Conservation (phyloP, 1,140 invertebrate genomes). For the Marisa cornuarietis region DNA sequence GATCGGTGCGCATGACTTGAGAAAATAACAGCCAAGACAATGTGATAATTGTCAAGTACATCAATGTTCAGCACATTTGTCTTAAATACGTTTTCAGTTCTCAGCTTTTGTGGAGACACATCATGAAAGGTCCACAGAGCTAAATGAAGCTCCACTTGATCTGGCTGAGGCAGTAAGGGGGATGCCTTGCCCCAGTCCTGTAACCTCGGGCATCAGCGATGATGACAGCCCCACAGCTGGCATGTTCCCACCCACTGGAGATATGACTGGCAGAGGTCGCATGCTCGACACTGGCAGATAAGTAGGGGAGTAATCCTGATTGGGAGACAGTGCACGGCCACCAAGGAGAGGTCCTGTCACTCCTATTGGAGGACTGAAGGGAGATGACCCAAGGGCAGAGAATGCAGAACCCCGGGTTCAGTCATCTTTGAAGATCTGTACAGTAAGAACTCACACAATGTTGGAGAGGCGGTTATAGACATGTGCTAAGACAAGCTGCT, state of each 20-base stretch:
- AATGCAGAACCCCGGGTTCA: slow-evolving; percentile 50
- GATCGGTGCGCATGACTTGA: no score
- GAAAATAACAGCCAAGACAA: no score
- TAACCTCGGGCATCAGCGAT: no score
- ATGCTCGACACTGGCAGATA: slow-evolving; percentile 20
- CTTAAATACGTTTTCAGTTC: no score
- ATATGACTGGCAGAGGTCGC: slow-evolving; percentile 7
- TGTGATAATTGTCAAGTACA: no score
- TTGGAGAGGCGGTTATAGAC: slow-evolving; percentile 72
- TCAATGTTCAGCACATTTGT: no score
- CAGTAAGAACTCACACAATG: slow-evolving; percentile 71
- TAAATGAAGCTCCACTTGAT: background rate
- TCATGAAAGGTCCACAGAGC: slow-evolving; percentile 14
- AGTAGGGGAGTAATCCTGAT: slow-evolving; percentile 8
- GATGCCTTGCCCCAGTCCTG: no score
- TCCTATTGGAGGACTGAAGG: slow-evolving; percentile 10
- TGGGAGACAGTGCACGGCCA: slow-evolving; percentile 17
- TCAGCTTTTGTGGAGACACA: no score
- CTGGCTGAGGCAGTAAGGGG: no score
- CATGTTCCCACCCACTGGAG: background rate
- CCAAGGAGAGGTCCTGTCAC: background rate
- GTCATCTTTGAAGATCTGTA: slow-evolving; percentile 73
- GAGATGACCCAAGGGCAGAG: slow-evolving; percentile 19
- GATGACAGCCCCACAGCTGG: background rate
- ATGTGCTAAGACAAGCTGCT: slow-evolving; percentile 73